Evolutionary conservation across 2,113 vertebrate species (phyloP).

Genomic region (Macheiramphus alcinus): DNA sequence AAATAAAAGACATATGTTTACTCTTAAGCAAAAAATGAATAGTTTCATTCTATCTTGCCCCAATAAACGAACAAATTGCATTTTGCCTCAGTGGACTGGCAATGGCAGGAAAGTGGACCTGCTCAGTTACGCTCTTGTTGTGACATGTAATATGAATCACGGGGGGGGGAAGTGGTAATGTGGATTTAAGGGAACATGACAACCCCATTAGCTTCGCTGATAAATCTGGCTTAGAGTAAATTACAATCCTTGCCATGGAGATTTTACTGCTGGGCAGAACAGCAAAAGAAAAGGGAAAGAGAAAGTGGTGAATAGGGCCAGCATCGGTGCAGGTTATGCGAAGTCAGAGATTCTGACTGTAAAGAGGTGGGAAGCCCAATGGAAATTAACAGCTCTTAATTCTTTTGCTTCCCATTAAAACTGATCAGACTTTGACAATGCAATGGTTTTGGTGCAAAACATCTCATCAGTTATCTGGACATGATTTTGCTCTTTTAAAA

Average conservation of each 20-base stretch:
- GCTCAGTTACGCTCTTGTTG: background rate
- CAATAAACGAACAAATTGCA: background rate
- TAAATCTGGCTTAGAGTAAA: conserved; percentile 21
- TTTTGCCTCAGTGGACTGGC: background rate
- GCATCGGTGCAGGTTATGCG: background rate
- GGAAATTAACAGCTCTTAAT: background rate
- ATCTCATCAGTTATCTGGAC: background rate
- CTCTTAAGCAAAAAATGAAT: background rate
- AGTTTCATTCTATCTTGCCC: background rate
- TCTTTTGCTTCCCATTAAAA: background rate
- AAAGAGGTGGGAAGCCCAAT: background rate
- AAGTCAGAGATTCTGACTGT: background rate
- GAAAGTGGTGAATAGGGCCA: background rate
- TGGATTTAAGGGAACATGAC: conserved; percentile 34
- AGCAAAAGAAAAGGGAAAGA: background rate
- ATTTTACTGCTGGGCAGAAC: background rate
- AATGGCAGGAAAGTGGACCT: background rate
- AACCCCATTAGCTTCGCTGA: conserved; percentile 16
- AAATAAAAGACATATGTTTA: background rate
- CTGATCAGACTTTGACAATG: background rate
- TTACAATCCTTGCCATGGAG: background rate
- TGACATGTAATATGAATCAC: background rate
- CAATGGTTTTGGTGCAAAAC: background rate
- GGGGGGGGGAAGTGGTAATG: conserved; percentile 8
- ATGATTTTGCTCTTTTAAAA: background rate